Percentiles rank a stretch among this genome's conserved stretches.
These are phyloP conservation scores for Drosophila rhopaloa DNA, from an alignment of 1,140 invertebrate genomes.

Conservation along the genomic window DNA sequence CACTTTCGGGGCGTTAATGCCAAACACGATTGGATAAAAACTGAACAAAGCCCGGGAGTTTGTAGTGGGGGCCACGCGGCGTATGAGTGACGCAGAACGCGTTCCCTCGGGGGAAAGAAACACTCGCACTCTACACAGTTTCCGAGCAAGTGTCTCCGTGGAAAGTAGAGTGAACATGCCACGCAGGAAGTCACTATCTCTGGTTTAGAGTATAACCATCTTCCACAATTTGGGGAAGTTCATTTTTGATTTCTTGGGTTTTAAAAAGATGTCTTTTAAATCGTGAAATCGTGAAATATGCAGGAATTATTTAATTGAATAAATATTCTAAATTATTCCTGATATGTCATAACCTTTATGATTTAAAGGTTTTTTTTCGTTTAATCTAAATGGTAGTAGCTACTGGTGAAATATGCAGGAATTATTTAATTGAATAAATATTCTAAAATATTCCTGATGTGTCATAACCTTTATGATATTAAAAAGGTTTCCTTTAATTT, in stretches of 20 bases:
- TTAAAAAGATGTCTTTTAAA: no score
- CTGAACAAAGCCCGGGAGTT: constrained; percentile 25
- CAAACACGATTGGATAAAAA: constrained; percentile 53
- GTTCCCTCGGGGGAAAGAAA: constrained; percentile 14
- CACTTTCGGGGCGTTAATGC: constrained; percentile 60
- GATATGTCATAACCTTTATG: neutral
- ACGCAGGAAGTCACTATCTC: constrained; percentile 26
- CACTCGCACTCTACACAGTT: constrained; percentile 16
- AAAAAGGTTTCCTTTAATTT: no score
- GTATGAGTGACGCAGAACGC: constrained; percentile 24
- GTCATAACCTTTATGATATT: neutral
- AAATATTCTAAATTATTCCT: neutral
- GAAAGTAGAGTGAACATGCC: constrained; percentile 36
- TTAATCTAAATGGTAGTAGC: no score
- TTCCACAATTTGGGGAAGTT: no score
- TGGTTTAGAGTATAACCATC: constrained; percentile 10
- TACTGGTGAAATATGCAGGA: no score
- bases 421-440: neutral
- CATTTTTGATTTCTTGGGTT: no score
- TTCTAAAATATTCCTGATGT: neutral
- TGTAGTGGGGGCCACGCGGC: constrained; percentile 16
- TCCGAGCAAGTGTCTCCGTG: constrained; percentile 31
- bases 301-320: no score
- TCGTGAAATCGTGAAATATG: no score
- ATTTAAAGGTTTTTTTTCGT: no score